phyloP scores from a whole-genome alignment of 2,888 invertebrate genomes.

The Brachyptera putata region DNA sequence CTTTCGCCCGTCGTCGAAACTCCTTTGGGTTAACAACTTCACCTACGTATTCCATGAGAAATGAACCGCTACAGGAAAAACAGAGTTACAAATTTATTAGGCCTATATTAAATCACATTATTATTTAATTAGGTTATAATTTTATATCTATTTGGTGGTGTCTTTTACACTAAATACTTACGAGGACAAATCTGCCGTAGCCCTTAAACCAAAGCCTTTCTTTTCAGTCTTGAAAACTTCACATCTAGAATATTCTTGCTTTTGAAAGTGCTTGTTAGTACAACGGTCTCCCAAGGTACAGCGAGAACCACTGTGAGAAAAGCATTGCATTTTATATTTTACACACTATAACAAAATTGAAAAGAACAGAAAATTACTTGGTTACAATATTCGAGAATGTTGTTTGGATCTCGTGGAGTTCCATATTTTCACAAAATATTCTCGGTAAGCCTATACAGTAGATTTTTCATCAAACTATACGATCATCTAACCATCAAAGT shows the following conservation, averaged over 20 bases:
- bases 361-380: no score
- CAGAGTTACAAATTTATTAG: background rate
- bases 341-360: background rate
- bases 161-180: no score
- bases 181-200: slow-evolving; percentile 66
- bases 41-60: slow-evolving; percentile 97
- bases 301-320: slow-evolving; percentile 69
- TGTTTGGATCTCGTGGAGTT: no score
- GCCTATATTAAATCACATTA: no score
- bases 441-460: background rate
- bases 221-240: slow-evolving; percentile 87
- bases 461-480: no score
- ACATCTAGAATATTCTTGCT: slow-evolving; percentile 75
- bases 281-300: slow-evolving; percentile 88
- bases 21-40: slow-evolving; percentile 90
- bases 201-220: slow-evolving; percentile 92
- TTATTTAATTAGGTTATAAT: no score
- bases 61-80: slow-evolving; percentile 68
- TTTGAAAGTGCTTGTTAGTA: slow-evolving; percentile 92
- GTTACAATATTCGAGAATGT: no score
- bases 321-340: slow-evolving; percentile 11
- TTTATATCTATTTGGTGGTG: no score
- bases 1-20: slow-evolving; percentile 81
- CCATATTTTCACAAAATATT: background rate
- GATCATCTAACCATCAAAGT: no score